A percentile compares a stretch with the other conserved stretches of the same genome.
Evolutionary conservation across 1,140 invertebrate species (phyloP).

Genomic region (Arion vulgaris): DNA sequence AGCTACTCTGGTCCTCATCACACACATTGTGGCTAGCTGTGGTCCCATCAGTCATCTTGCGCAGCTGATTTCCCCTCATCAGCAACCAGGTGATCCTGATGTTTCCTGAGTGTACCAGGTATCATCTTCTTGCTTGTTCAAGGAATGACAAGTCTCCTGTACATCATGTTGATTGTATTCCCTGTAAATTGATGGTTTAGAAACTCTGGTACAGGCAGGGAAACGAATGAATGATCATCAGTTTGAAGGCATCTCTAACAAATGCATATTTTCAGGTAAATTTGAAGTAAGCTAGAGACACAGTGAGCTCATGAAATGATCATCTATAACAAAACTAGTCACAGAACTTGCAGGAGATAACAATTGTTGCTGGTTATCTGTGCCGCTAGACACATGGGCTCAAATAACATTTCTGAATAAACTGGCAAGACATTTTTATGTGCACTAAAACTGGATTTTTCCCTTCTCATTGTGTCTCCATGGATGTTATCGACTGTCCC

Average conservation of each 20-base stretch:
- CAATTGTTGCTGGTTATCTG: background rate
- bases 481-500: no score
- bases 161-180: background rate
- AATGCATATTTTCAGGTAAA: conserved; percentile 13
- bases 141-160: background rate
- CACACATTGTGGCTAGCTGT: background rate
- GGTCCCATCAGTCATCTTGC: no score
- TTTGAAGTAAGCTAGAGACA: background rate
- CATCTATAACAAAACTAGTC: background rate
- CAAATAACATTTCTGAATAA: background rate
- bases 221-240: background rate
- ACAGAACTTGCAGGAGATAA: background rate
- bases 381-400: background rate
- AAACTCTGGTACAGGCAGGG: background rate
- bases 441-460: background rate
- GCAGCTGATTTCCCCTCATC: no score
- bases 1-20: background rate
- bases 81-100: background rate
- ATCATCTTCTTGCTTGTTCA: no score
- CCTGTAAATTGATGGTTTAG: background rate
- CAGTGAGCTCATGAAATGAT: background rate
- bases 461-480: background rate
- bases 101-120: no score
- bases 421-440: background rate
- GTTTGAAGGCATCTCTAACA: conserved; percentile 1